These are phyloP conservation scores for Andricus quercusramuli DNA, from an alignment of 2,888 invertebrate genomes.

Conservation along the genomic window DNA sequence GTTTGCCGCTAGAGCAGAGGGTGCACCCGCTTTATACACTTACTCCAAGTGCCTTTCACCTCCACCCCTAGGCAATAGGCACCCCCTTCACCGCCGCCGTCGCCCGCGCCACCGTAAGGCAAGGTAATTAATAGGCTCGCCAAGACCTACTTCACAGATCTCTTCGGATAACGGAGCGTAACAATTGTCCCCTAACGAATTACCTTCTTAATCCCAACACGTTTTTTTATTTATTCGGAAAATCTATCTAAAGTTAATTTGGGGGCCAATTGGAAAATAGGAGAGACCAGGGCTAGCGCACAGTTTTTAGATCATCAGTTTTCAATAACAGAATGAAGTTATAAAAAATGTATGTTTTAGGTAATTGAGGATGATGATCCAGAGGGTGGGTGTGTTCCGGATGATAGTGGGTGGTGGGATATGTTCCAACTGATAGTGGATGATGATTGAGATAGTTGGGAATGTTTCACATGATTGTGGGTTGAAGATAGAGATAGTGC, in stretches of 20 bases:
- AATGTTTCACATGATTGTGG: no score
- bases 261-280: no score
- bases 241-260: not conserved
- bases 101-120: conserved; percentile 59
- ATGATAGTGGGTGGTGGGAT: no score
- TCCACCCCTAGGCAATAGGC: conserved; percentile 53
- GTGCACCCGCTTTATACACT: conserved; percentile 68
- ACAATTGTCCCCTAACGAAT: conserved; percentile 70
- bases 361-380: no score
- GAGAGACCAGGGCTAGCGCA: no score
- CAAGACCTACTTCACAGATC: conserved; percentile 68
- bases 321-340: no score
- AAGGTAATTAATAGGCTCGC: conserved; percentile 76
- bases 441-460: no score
- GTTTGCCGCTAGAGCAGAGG: conserved; percentile 71
- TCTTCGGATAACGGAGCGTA: conserved; percentile 65
- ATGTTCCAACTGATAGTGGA: no score
- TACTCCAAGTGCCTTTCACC: conserved; percentile 75
- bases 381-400: no score
- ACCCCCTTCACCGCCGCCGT: conserved; percentile 38
- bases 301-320: no score
- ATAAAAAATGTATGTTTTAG: no score
- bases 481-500: no score
- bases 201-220: conserved; percentile 61
- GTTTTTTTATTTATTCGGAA: conserved; percentile 44